Percentiles rank a stretch among this genome's conserved stretches.
These are phyloP conservation scores for Isichthys henryi DNA, from an alignment of 2,113 vertebrate species.

Conservation along the genomic window DNA sequence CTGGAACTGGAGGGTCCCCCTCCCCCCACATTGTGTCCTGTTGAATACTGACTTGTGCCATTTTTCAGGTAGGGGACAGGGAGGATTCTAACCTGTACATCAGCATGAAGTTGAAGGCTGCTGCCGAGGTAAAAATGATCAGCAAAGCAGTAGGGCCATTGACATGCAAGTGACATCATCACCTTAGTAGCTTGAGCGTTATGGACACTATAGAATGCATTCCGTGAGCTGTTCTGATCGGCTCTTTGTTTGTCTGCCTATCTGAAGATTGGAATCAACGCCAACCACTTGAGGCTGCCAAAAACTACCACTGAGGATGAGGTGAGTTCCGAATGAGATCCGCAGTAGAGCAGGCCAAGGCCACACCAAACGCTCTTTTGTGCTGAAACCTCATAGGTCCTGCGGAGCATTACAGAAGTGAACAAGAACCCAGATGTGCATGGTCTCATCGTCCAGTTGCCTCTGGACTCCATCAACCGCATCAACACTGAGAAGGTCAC, in stretches of 20 bases:
- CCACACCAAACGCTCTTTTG: neutral
- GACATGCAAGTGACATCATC: neutral
- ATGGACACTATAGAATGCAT: neutral
- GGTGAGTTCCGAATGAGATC: slow-evolving; percentile 52
- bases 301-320: slow-evolving; percentile 81
- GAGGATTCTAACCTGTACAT: slow-evolving; percentile 97
- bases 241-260: slow-evolving; percentile 18
- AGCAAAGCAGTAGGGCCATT: neutral
- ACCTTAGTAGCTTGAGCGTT: neutral
- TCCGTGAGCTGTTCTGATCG: neutral
- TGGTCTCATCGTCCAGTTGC: slow-evolving; percentile 90
- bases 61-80: slow-evolving; percentile 81
- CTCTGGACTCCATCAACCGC: slow-evolving; percentile 79
- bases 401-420: slow-evolving; percentile 70
- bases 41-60: neutral
- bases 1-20: neutral
- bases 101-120: slow-evolving; percentile 93
- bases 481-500: slow-evolving; percentile 83
- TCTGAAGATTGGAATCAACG: slow-evolving; percentile 88
- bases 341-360: neutral
- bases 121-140: slow-evolving; percentile 72
- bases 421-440: slow-evolving; percentile 82
- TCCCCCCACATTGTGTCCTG: slow-evolving; percentile 44
- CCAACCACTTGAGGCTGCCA: slow-evolving; percentile 80
- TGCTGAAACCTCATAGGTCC: slow-evolving; percentile 59